These are phyloP conservation scores for Diacarnus erythraeanus DNA, from an alignment of 37 sponge, comb jelly and placozoan genomes.

Conservation along the genomic window DNA sequence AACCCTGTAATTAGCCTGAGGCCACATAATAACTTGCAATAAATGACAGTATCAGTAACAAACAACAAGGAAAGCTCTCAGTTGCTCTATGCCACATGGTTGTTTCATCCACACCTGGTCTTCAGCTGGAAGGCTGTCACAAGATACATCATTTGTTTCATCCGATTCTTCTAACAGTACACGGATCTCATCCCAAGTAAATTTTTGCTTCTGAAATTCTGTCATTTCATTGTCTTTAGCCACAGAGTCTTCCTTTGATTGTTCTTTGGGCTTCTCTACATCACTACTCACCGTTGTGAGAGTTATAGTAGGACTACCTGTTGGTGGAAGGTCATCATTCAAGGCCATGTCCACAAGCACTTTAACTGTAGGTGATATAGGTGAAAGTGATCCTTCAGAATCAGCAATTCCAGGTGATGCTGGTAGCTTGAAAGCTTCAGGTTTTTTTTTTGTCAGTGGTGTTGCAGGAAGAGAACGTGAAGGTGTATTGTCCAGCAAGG, in stretches of 20 bases:
- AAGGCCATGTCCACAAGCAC: too few relatives aligned
- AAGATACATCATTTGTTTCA: slow-evolving; percentile 1
- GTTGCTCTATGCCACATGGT: slow-evolving; percentile 32
- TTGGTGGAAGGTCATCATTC: too few relatives aligned
- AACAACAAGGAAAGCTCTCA: slow-evolving; percentile 38
- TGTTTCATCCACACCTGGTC: slow-evolving; percentile 32
- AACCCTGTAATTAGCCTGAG: too few relatives aligned
- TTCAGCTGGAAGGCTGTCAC: slow-evolving; percentile 13
- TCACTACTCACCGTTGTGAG: too few relatives aligned
- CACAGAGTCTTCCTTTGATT: background rate
- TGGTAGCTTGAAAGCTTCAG: background rate
- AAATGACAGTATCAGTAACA: too few relatives aligned
- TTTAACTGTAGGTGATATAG: too few relatives aligned
- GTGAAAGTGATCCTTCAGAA: background rate
- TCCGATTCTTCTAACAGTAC: slow-evolving; percentile 13
- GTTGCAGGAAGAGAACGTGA: slow-evolving; percentile 28
- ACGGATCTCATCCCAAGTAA: slow-evolving; percentile 23
- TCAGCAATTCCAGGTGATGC: background rate
- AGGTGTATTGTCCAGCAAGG: background rate
- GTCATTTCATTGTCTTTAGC: background rate
- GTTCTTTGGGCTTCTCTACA: background rate
- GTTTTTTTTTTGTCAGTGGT: slow-evolving; percentile 17
- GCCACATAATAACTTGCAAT: too few relatives aligned
- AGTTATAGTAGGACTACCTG: too few relatives aligned
- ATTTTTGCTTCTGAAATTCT: background rate